phyloP scores from a whole-genome alignment of 2,113 vertebrate species.

The chimpanzee (Pan troglodytes) region NHGRI_mPanTro3-v2.1_pri NC_072401.2:120716001-120716500 shows the following conservation, averaged over 20 bases:
- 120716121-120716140: neutral
- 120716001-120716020: neutral
- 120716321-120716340: neutral
- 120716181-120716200: neutral
- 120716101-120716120: neutral
- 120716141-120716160: neutral
- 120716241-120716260: neutral
- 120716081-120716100: rapidly evolving
- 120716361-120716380: neutral
- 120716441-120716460: neutral
- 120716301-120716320: neutral
- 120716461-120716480: neutral
- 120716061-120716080: neutral
- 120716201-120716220: neutral
- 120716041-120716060: neutral
- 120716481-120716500: neutral
- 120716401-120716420: neutral
- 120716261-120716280: neutral
- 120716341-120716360: rapidly evolving
- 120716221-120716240: neutral
- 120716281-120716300: neutral
- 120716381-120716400: neutral
- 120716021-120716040: neutral
- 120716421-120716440: neutral
- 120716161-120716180: neutral